These are phyloP conservation scores for Sericinus montela DNA, from an alignment of 2,888 invertebrate species.

Conservation along the genomic window DNA sequence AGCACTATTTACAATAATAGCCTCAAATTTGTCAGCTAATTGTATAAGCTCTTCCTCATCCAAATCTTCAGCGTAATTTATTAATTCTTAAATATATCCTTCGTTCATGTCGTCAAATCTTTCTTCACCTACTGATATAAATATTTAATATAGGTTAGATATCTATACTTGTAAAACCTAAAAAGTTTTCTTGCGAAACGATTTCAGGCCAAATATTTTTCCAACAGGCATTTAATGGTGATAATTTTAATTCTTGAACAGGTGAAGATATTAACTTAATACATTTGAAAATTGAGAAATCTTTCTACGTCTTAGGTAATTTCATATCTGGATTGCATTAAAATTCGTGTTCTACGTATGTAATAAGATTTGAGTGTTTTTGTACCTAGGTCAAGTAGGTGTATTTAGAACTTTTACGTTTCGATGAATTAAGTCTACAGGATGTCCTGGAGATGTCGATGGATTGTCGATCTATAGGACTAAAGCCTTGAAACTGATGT, in stretches of 20 bases:
- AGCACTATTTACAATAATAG: background rate
- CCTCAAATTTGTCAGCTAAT: background rate
- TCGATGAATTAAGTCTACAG: no score
- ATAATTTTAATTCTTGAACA: no score
- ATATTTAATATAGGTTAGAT: background rate
- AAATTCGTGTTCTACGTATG: no score
- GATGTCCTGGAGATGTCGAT: no score
- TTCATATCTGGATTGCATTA: background rate
- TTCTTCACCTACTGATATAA: slow-evolving; percentile 6
- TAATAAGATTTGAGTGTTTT: no score
- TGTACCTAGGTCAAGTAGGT: no score
- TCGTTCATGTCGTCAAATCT: background rate
- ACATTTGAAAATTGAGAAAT: background rate
- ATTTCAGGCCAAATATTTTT: slow-evolving; percentile 3
- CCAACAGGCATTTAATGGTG: no score
- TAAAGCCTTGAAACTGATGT: background rate
- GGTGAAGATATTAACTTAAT: background rate
- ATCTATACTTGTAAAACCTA: background rate
- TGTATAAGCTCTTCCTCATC: slow-evolving; percentile 4
- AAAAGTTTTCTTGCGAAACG: slow-evolving; percentile 1
- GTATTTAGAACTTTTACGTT: no score
- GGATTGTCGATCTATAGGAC: no score
- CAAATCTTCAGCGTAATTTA: slow-evolving; percentile 4
- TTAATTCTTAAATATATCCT: slow-evolving; percentile 6
- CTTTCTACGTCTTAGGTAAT: background rate